Conservation (phyloP, 2,888 invertebrate species). For the Eupsilia transversa region DNA sequence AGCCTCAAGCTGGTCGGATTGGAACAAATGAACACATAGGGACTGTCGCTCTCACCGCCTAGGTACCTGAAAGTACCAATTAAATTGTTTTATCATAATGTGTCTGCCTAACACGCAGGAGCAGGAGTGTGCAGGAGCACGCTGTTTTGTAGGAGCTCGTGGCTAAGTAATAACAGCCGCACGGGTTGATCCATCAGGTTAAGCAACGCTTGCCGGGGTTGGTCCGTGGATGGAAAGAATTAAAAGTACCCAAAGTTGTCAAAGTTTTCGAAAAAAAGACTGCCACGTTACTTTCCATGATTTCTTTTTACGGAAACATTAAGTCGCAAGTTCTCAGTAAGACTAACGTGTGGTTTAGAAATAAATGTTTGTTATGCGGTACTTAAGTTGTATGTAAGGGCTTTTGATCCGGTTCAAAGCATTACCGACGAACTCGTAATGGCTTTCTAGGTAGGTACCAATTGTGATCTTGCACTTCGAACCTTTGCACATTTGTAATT, state of each 20-base stretch:
- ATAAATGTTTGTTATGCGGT: conserved; percentile 48
- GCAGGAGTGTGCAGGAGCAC: too few relatives aligned
- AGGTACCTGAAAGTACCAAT: conserved; percentile 90
- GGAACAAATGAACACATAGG: conserved; percentile 97
- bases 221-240: too few relatives aligned
- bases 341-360: conserved; percentile 34
- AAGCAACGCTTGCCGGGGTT: too few relatives aligned
- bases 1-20: conserved; percentile 95
- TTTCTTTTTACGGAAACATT: conserved; percentile 49
- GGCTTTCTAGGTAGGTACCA: conserved; percentile 30
- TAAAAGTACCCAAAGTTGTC: neutral
- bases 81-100: neutral
- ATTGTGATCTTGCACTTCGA: conserved; percentile 53
- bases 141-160: too few relatives aligned
- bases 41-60: conserved; percentile 95
- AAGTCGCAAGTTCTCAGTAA: conserved; percentile 38
- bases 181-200: too few relatives aligned
- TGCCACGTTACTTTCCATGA: conserved; percentile 29
- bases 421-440: conserved; percentile 31
- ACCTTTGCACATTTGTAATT: conserved; percentile 19
- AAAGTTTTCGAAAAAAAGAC: neutral
- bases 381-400: conserved; percentile 42
- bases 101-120: too few relatives aligned
- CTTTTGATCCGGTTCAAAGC: conserved; percentile 39
- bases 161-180: too few relatives aligned